phyloP scores from a whole-genome alignment of 2,113 vertebrate genomes.

The Electrona antarctica region DNA sequence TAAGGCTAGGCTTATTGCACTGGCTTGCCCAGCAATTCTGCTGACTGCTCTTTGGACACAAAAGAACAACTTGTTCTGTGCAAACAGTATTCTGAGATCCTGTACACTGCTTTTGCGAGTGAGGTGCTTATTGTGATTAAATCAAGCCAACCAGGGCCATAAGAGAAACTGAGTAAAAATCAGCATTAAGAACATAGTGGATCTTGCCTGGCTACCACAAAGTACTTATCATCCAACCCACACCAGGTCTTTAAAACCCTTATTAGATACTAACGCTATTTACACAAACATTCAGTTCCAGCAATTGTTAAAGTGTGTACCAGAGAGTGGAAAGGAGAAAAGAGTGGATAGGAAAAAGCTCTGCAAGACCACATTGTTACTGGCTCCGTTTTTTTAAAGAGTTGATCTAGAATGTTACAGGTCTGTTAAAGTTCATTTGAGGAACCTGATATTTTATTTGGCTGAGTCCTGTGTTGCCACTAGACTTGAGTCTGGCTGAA shows the following conservation, averaged over 20 bases:
- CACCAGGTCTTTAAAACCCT: conserved; percentile 48
- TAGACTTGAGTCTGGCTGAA: conserved; percentile 54
- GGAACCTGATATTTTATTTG: conserved; percentile 77
- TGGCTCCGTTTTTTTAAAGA: conserved; percentile 50
- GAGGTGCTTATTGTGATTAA: too few species aligned
- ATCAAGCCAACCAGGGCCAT: not conserved
- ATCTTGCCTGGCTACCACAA: conserved; percentile 36
- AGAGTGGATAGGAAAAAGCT: conserved; percentile 45
- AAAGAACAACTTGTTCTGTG: not conserved
- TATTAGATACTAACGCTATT: conserved; percentile 61
- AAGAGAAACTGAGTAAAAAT: conserved; percentile 35
- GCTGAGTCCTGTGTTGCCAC: conserved; percentile 53
- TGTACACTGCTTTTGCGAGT: too few species aligned
- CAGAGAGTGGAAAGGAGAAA: conserved; percentile 56
- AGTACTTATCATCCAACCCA: conserved; percentile 46
- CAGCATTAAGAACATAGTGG: conserved; percentile 47
- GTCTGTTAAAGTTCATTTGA: conserved; percentile 73
- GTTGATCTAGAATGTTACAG: conserved; percentile 66
- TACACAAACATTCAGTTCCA: conserved; percentile 63
- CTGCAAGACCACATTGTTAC: conserved; percentile 59
- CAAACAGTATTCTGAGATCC: conserved; percentile 7
- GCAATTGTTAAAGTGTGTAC: conserved; percentile 51
- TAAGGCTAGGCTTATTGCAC: not conserved
- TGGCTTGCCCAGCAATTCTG: too few species aligned
- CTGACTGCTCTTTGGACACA: too few species aligned